A percentile compares a stretch with the other conserved stretches of the same genome.
Evolutionary conservation across 2,797 vertebrate species (phyloP).

Genomic region (Morelia viridis): DNA sequence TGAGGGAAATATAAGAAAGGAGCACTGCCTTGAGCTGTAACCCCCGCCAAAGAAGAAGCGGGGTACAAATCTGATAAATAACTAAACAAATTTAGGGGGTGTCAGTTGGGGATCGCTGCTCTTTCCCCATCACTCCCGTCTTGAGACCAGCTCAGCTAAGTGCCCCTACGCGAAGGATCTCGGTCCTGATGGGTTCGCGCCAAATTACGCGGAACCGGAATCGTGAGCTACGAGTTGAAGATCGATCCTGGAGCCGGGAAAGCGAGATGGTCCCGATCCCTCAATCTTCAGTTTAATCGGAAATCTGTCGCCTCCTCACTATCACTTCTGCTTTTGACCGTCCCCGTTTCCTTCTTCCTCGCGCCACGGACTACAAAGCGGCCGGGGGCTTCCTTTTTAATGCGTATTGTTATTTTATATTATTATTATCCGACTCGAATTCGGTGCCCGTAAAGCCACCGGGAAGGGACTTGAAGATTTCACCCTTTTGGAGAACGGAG

Average conservation of each 20-base stretch:
- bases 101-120: background rate
- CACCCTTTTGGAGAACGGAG: background rate
- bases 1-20: background rate
- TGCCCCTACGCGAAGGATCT: background rate
- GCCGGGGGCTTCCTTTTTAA: background rate
- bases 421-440: background rate
- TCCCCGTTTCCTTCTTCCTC: background rate
- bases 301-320: background rate
- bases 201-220: background rate
- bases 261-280: rapidly evolving
- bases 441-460: background rate
- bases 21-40: background rate
- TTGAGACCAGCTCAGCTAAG: background rate
- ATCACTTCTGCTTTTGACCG: background rate
- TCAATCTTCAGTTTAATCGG: background rate
- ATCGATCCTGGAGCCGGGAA: background rate
- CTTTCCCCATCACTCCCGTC: background rate
- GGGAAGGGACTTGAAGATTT: background rate
- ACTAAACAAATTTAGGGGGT: background rate
- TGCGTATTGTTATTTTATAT: background rate
- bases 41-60: background rate
- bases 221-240: background rate
- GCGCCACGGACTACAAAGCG: background rate
- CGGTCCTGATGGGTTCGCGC: background rate
- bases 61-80: background rate